These are phyloP conservation scores for Andrena bucephala DNA, from an alignment of 2,888 invertebrate species.

Conservation along the genomic window DNA sequence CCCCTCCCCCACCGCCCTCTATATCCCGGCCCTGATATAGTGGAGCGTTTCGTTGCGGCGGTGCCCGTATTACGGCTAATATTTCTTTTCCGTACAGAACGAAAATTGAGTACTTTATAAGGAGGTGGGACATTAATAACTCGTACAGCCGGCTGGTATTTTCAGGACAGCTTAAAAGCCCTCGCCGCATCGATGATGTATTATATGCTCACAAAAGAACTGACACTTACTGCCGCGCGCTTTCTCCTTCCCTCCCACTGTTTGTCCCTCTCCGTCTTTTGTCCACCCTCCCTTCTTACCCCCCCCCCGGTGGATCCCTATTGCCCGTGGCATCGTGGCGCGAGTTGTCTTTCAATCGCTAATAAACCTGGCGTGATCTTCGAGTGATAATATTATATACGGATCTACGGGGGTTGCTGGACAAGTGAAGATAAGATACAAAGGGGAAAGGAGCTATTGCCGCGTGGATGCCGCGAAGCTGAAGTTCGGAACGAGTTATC, in stretches of 20 bases:
- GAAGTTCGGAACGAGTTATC: neutral
- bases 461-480: neutral
- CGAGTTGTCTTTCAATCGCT: constrained; percentile 27
- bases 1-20: too few species aligned
- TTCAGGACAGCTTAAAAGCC: constrained; percentile 69
- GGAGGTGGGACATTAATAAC: constrained; percentile 78
- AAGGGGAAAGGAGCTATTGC: neutral
- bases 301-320: neutral
- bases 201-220: constrained; percentile 67
- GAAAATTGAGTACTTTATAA: constrained; percentile 80
- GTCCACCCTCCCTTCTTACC: neutral
- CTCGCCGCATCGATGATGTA: constrained; percentile 72
- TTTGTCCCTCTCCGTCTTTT: constrained; percentile 15
- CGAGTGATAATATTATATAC: neutral
- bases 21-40: constrained; percentile 68
- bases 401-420: neutral
- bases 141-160: constrained; percentile 67
- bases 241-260: constrained; percentile 8
- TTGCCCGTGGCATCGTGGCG: constrained; percentile 12
- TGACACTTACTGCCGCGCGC: constrained; percentile 61
- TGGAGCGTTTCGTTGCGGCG: constrained; percentile 70
- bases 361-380: constrained; percentile 31
- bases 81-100: constrained; percentile 75
- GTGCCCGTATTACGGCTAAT: constrained; percentile 76
- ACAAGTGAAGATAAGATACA: neutral